These are phyloP conservation scores for Acrocephalus arundinaceus DNA, from an alignment of 2,113 vertebrate species.

Conservation along the genomic window DNA sequence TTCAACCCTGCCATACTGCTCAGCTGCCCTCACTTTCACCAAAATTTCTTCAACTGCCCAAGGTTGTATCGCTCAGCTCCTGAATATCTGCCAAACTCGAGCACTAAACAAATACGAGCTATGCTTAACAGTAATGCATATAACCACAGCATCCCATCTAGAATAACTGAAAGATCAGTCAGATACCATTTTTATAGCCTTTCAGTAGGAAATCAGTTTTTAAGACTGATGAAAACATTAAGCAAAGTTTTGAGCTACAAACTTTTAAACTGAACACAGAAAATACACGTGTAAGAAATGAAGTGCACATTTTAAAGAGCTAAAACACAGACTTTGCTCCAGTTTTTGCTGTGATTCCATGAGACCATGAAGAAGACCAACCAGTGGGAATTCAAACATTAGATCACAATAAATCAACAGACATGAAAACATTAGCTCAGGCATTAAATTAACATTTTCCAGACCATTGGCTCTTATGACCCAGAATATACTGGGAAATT, in stretches of 20 bases:
- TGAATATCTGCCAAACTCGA: neutral
- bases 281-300: neutral
- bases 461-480: slow-evolving; percentile 52
- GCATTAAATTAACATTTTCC: slow-evolving; percentile 62
- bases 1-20: neutral
- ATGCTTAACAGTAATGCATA: neutral
- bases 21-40: neutral
- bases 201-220: neutral
- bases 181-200: neutral
- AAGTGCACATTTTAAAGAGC: neutral
- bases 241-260: neutral
- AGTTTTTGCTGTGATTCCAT: slow-evolving; percentile 18
- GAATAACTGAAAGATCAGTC: neutral
- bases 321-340: neutral
- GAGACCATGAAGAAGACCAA: slow-evolving; percentile 17
- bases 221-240: neutral
- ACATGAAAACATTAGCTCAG: slow-evolving; percentile 53
- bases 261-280: neutral
- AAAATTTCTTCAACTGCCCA: neutral
- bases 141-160: neutral
- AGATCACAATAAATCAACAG: slow-evolving; percentile 42
- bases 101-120: neutral
- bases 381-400: slow-evolving; percentile 2
- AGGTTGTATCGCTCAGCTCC: neutral
- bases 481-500: slow-evolving; percentile 39